Evolutionary conservation across 1,140 invertebrate species (phyloP), one percentile per base, ranked within the genome.

Genomic region (Epicauta chinensis): DNA sequence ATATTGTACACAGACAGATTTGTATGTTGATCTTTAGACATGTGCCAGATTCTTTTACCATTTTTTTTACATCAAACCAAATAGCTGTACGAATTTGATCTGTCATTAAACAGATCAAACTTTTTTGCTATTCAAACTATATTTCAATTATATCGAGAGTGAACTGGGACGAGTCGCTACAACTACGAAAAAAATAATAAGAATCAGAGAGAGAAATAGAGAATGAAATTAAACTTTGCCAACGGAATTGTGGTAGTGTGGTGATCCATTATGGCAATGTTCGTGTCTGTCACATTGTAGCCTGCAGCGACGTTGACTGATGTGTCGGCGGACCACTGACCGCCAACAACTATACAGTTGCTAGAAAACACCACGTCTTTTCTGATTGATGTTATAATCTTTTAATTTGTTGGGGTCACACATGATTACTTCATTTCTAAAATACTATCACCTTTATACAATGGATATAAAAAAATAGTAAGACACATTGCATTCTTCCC

Each of bases 301-400:
- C 14, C 36, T 30, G 31, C 17, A 17, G 46, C 46, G 46, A 49
- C 46, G 38, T 49, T 49, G 46, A 49, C 46, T 49, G 46, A 49
- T 49, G 46, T 49, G 46, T 39, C 46, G 46, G 46, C 29, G 38
- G 46, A 49, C 46, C 46, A 38, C 46, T 49, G 46, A 49, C 46
- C 46, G 46, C 36, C 46, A 23, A 49, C 46, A 49, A 3, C 9
- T 34, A 34, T 34, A 34, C 38, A 23, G 23, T 23, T 23, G 23
- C 23, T 23, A 23, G 23, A 23, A 23, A 23, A 23, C 23, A 3
- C 36, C 32, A 49, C 46, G 46, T 49, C 46, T 23, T 49, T 39
- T 49, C 46, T 49, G 46, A 49, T 49, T 49, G 46, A 49, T 49
- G 46, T 49, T 49, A 49, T 49, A 49, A 49, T 49, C 46, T 49